These are phyloP conservation scores for Patiria miniata DNA, from an alignment of 35 echinoderm and acorn worm species.

Conservation along the genomic window DNA sequence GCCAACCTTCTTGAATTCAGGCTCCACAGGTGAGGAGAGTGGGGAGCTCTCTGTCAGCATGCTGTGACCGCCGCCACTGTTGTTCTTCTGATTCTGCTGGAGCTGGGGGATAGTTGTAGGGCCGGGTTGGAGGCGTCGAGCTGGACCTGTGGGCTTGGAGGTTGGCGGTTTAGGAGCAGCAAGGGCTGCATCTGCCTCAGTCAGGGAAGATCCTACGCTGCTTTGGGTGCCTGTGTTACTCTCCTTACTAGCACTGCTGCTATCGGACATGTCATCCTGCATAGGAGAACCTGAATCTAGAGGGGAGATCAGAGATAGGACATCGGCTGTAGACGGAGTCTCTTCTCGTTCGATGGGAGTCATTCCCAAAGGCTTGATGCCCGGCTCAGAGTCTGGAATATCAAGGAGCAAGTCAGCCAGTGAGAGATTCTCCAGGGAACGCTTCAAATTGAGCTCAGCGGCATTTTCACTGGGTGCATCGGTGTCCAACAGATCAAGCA, in stretches of 20 bases:
- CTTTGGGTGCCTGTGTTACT: constrained; percentile 40
- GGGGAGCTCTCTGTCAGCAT: background rate
- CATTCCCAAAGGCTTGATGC: background rate
- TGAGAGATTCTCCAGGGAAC: constrained; percentile 32
- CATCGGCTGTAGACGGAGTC: constrained; percentile 18
- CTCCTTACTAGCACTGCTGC: constrained; percentile 35
- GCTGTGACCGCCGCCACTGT: background rate
- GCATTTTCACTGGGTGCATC: constrained; percentile 36
- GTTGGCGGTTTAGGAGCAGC: background rate
- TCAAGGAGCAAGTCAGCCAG: constrained; percentile 34
- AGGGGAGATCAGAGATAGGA: constrained; percentile 8
- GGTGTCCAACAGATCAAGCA: constrained; percentile 56
- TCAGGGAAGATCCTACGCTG: constrained; percentile 14
- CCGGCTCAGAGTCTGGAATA: constrained; percentile 18
- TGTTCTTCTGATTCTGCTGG: constrained; percentile 24
- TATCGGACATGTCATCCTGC: constrained; percentile 38
- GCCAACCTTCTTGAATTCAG: constrained; percentile 9
- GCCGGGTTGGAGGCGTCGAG: background rate
- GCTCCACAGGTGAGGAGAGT: background rate
- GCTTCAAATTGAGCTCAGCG: constrained; percentile 49
- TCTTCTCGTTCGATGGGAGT: background rate
- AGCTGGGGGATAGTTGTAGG: background rate
- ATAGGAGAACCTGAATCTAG: constrained; percentile 5
- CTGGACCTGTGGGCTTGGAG: background rate
- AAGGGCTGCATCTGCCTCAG: constrained; percentile 33